Evolutionary conservation across 2,797 vertebrate genomes (phyloP), one percentile per base, ranked within the genome.

Genomic region (Halcyon badia): DNA sequence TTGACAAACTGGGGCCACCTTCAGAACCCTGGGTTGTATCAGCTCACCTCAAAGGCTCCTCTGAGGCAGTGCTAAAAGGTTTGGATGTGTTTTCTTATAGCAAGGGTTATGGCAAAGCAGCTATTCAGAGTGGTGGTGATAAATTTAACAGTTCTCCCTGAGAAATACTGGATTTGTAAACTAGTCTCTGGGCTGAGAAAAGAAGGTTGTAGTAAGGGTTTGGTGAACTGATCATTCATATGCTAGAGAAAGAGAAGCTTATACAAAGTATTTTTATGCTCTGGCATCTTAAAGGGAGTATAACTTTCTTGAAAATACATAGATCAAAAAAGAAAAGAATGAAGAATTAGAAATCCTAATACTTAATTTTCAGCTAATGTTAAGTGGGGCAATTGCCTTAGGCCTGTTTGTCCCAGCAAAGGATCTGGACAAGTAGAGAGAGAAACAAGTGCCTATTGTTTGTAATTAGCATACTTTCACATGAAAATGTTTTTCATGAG

Each of bases 11-110:
- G 83, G 98, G 98, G 0, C 44, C 88, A 35, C 96, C 97, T 4
- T 96, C 94, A 77, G 97, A 97, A 14, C 98, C 97, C 25, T 98
- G 98, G 98, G 24, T 91, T 35, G 68, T 98, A 44, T 96, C 96
- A 66, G 97, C 91, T 87, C 95, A 83, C 41, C 96, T 98, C 65
- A 94, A 98, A 88, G 98, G 97, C 46, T 79, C 83, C 58, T 91
- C 96, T 0, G 33, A 96, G 42, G 96, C 96, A 71, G 66, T 93
- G 41, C 81, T 98, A 16, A 98, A 95, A 98, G 98, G 98, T 98
- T 94, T 89, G 96, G 62, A 58, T 18, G 21, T 14, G 5, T 84
- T 90, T 86, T 83, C 25, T 85, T 87, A 5, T 3, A 10, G 6
- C 3, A 58, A 54, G 28, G 18, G 2, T 61, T 72, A 42, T n/a